phyloP scores from a whole-genome alignment of 2,888 invertebrate species.

The Agonopterix heracliana region DNA sequence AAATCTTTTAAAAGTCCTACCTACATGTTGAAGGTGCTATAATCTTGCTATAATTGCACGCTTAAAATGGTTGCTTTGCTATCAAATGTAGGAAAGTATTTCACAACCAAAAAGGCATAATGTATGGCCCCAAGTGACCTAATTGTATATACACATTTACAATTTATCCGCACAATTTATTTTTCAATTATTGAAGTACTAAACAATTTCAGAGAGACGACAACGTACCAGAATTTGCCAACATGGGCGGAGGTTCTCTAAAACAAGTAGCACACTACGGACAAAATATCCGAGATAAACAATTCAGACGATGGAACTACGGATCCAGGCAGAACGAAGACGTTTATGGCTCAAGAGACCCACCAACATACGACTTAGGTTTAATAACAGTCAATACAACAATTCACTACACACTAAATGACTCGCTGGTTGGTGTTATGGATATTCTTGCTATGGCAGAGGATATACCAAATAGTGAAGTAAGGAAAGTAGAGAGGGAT shows the following conservation, averaged over 20 bases:
- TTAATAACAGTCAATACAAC: conserved; percentile 36
- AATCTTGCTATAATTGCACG: too few relatives aligned
- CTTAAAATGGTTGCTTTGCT: too few relatives aligned
- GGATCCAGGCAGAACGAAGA: conserved; percentile 29
- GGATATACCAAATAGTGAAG: conserved; percentile 39
- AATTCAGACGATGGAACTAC: conserved; percentile 45
- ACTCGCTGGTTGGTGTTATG: conserved; percentile 36
- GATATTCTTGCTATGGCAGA: conserved; percentile 47
- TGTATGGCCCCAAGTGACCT: conserved; percentile 17
- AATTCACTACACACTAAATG: conserved; percentile 48
- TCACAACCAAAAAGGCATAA: conserved; percentile 9
- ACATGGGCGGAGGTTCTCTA: conserved; percentile 34
- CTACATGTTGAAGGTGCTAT: too few relatives aligned
- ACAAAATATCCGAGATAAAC: conserved; percentile 47
- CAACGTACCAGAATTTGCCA: not conserved
- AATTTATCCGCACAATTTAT: too few relatives aligned
- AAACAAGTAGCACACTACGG: conserved; percentile 57
- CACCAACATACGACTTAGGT: conserved; percentile 43
- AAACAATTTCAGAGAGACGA: too few relatives aligned
- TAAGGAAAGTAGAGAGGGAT: conserved; percentile 39
- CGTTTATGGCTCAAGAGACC: conserved; percentile 30
- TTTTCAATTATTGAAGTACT: too few relatives aligned
- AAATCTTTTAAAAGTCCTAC: too few relatives aligned
- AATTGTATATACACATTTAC: too few relatives aligned
- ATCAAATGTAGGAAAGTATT: too few relatives aligned